Percentiles rank a stretch among this genome's conserved stretches.
Evolutionary conservation across 2,888 invertebrate genomes (phyloP).

Genomic region (Coremacera marginata): DNA sequence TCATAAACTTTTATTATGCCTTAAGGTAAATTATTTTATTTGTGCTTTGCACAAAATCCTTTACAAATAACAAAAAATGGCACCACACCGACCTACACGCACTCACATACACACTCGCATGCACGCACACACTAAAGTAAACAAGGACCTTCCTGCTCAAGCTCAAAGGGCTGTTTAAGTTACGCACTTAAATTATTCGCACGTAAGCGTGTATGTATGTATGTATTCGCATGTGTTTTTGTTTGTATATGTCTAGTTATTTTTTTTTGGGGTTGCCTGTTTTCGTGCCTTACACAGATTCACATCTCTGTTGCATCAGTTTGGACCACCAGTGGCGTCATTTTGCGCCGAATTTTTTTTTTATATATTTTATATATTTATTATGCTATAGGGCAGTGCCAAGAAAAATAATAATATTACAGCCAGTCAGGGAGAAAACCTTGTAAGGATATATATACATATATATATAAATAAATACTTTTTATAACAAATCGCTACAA

Average conservation of each 20-base stretch:
- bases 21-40: constrained; percentile 63
- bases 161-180: constrained; percentile 55
- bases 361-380: not conserved
- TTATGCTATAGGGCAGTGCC: not conserved
- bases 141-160: not conserved
- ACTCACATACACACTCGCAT: not conserved
- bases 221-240: not conserved
- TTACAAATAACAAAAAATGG: constrained; percentile 1
- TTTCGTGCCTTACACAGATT: constrained; percentile 3
- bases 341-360: constrained; percentile 46
- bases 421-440: not conserved
- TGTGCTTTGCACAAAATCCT: constrained; percentile 47
- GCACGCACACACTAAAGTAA: constrained; percentile 24
- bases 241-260: not conserved
- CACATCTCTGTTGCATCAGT: not conserved
- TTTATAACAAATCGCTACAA: constrained; percentile 58
- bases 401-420: not conserved
- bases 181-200: constrained; percentile 21
- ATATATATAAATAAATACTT: constrained; percentile 33
- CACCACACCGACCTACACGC: not conserved
- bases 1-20: constrained; percentile 65
- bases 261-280: not conserved
- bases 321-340: constrained; percentile 52
- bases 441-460: not conserved
- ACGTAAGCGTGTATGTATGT: not conserved